Conservation (phyloP, 2,797 vertebrate genomes). For the Schizothorax lantsangensis region DNA sequence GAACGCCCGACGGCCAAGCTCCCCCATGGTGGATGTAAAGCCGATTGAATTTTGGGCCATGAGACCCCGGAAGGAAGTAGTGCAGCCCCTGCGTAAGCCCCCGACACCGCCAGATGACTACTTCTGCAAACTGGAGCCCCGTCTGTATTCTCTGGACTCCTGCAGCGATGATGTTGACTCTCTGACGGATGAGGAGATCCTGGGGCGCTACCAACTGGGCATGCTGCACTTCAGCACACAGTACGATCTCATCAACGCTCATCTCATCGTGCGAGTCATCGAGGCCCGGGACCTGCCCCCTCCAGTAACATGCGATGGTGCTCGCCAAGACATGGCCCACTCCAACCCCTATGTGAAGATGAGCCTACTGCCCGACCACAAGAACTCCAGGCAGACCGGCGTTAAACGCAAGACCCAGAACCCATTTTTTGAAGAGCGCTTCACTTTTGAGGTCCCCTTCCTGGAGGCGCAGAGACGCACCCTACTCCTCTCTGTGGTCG, state of each 20-base stretch:
- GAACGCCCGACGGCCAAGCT: slow-evolving; percentile 83
- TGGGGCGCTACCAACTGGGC: slow-evolving; percentile 87
- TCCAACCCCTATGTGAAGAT: slow-evolving; percentile 92
- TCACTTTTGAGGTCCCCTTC: slow-evolving; percentile 89
- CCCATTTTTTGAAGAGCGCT: slow-evolving; percentile 90
- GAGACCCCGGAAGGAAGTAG: slow-evolving; percentile 84
- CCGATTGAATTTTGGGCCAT: slow-evolving; percentile 87
- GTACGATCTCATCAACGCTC: slow-evolving; percentile 85
- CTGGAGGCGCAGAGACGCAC: slow-evolving; percentile 89
- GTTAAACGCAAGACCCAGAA: slow-evolving; percentile 92
- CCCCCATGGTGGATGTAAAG: slow-evolving; percentile 85
- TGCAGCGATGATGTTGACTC: slow-evolving; percentile 84
- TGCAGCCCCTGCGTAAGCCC: slow-evolving; percentile 85
- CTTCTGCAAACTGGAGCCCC: slow-evolving; percentile 86
- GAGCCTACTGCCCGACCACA: slow-evolving; percentile 89
- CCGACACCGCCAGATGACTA: slow-evolving; percentile 81
- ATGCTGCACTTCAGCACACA: slow-evolving; percentile 91
- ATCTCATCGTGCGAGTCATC: slow-evolving; percentile 85
- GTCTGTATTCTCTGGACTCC: slow-evolving; percentile 83
- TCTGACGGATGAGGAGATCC: slow-evolving; percentile 87
- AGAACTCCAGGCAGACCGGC: slow-evolving; percentile 90
- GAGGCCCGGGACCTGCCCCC: slow-evolving; percentile 87
- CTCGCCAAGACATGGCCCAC: slow-evolving; percentile 86
- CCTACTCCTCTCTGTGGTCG: slow-evolving; percentile 86
- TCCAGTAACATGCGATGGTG: slow-evolving; percentile 81